Base-by-base conservation (phyloP, 2,888 invertebrate genomes). In the Meta bourneti region DNA sequence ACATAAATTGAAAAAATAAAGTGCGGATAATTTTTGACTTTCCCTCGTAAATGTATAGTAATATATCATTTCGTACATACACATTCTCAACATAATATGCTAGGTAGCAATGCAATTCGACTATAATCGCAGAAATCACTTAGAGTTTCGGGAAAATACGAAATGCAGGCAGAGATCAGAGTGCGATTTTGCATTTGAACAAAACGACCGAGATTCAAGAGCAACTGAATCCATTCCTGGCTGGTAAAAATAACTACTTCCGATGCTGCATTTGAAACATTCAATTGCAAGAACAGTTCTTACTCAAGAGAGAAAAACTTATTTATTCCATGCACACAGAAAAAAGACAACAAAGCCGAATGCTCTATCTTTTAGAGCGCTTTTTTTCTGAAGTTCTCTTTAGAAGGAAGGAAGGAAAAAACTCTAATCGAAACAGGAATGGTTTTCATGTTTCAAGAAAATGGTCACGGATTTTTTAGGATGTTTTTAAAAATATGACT, bases 251-350 rank as follows among this genome's bases (percentile, higher is more conserved):
- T 19, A 71, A 82, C 71, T 52, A 49, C 51, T 72, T 13, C 72
- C n/a, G 2, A n/a, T 51, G 70, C 69, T 20, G 51, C 16, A 78
- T 70, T 69, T 69, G 52, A 78, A 78, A 19, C 74, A 75, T 54
- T 74, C 83, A 74, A 83, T 83, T 83, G 83, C 52, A 54, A n/a
- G 9, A 61, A 7, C 49, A 0, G 16, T 54, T 34, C 19, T 48
- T 16, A 61, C 61, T 77, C 70, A 49, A 51, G 20, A 34, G 51
- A 19, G 74, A 86, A 71, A 54, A 86, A 48, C 74, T 70, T 54
- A 86, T 86, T 86, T 77, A 78, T 86, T 70, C 78, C 19, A 61
- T 51, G 78, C 20, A 78, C 16, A 80, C n/a, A n/a, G n/a, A 6
- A 82, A 70, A 34, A 34, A 71, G 70, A 51, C 61, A 87, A 61